A percentile compares a stretch with the other conserved stretches of the same genome.
Conservation (phyloP, 2,888 invertebrate genomes). For the Hirtodrosophila duncani region DNA sequence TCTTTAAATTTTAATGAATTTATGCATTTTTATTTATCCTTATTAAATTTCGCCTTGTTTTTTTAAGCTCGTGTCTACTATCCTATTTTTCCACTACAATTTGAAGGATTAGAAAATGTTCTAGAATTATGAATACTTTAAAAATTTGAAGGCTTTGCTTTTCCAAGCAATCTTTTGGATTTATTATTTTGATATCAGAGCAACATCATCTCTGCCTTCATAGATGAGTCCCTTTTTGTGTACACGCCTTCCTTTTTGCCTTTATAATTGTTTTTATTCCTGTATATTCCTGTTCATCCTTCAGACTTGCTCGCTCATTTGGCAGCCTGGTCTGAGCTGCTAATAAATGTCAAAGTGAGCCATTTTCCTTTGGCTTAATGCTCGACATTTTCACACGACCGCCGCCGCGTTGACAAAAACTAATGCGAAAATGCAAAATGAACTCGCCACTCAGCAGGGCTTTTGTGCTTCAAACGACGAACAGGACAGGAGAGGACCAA, state of each 20-base stretch:
- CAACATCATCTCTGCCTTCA: no score
- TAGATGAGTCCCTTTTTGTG: no score
- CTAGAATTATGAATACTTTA: no score
- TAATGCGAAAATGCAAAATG: conserved; percentile 23
- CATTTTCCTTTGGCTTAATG: conserved; percentile 10
- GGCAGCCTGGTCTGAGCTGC: conserved; percentile 38
- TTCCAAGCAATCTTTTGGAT: no score
- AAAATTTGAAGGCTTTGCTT: conserved; percentile 7
- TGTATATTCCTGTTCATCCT: conserved; percentile 19
- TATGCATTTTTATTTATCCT: no score
- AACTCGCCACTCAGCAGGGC: conserved; percentile 8
- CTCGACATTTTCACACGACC: conserved; percentile 45
- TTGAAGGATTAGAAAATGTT: no score
- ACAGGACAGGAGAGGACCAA: background rate
- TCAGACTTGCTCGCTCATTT: conserved; percentile 37
- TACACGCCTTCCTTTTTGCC: no score
- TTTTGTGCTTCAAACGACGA: conserved; percentile 16
- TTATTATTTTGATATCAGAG: no score
- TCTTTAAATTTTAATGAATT: no score
- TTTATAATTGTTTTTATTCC: conserved; percentile 48
- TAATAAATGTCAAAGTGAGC: conserved; percentile 70
- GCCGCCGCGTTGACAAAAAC: conserved; percentile 5
- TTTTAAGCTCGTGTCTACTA: no score
- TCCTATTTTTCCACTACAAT: no score
- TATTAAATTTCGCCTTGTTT: no score